Conservation (phyloP, 2,797 vertebrate genomes). For the Betta splendens region DNA sequence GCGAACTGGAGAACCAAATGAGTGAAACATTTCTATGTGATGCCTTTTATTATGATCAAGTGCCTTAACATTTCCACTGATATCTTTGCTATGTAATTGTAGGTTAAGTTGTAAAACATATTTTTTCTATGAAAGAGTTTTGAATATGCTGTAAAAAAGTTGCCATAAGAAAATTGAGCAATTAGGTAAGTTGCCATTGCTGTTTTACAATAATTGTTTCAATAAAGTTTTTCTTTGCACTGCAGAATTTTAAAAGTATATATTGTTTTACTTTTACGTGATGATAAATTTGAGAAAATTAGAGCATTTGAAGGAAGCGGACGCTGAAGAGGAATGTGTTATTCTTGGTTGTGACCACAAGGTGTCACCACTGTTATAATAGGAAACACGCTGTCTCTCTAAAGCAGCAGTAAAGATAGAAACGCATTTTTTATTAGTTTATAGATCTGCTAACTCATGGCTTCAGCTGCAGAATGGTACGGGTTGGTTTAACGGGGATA, state of each 20-base stretch:
- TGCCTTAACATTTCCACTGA: slow-evolving; percentile 82
- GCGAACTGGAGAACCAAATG: slow-evolving; percentile 74
- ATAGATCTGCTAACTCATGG: no score
- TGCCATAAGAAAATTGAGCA: slow-evolving; percentile 64
- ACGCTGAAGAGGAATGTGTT: background rate
- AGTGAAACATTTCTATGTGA: slow-evolving; percentile 60
- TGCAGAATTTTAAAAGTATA: slow-evolving; percentile 15
- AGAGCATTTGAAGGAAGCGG: background rate
- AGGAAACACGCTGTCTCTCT: no score
- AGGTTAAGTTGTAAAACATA: slow-evolving; percentile 69
- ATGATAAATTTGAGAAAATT: background rate
- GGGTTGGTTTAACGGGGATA: no score
- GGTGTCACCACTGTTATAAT: slow-evolving; percentile 24
- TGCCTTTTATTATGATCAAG: slow-evolving; percentile 72
- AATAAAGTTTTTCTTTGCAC: slow-evolving; percentile 81
- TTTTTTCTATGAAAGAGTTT: slow-evolving; percentile 81
- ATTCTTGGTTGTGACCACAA: slow-evolving; percentile 39
- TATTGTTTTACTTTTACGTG: background rate
- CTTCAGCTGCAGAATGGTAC: rapidly evolving
- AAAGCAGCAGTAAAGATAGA: slow-evolving; percentile 1
- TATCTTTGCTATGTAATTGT: slow-evolving; percentile 70
- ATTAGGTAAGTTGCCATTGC: slow-evolving; percentile 63
- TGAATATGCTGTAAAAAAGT: slow-evolving; percentile 58
- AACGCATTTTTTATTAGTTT: background rate
- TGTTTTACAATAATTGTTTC: slow-evolving; percentile 67